Percentiles rank a stretch among this genome's conserved stretches.
These are phyloP conservation scores for Azemiops feae DNA, from an alignment of 2,113 vertebrate genomes.

Conservation along the genomic window DNA sequence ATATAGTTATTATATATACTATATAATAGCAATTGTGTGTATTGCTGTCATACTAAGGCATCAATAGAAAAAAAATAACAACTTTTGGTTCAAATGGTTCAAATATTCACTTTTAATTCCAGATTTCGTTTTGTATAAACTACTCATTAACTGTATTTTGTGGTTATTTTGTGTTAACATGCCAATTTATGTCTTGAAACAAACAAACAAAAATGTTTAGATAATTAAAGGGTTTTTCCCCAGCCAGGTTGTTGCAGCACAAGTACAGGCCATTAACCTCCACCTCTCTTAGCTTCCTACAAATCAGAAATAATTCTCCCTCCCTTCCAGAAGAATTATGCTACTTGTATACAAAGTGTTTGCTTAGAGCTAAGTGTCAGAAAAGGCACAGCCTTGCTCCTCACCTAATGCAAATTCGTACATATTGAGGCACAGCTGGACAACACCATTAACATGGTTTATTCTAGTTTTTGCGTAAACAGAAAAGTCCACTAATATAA, in stretches of 20 bases:
- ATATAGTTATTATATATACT: too few relatives aligned
- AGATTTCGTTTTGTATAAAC: neutral
- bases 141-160: neutral
- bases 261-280: neutral
- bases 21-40: too few relatives aligned
- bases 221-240: neutral
- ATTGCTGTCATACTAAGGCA: too few relatives aligned
- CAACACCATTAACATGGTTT: neutral
- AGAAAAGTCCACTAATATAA: neutral
- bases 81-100: neutral
- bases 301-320: neutral
- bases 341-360: neutral
- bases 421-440: neutral
- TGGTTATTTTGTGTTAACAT: neutral
- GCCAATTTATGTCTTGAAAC: neutral
- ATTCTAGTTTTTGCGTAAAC: neutral
- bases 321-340: neutral
- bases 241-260: neutral
- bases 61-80: too few relatives aligned
- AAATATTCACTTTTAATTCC: neutral
- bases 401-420: neutral
- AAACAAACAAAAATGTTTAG: neutral
- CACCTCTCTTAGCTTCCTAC: neutral
- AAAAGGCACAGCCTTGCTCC: neutral
- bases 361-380: neutral